Evolutionary conservation across 2,113 vertebrate genomes (phyloP).

Genomic region (Clarias batrachus): DNA sequence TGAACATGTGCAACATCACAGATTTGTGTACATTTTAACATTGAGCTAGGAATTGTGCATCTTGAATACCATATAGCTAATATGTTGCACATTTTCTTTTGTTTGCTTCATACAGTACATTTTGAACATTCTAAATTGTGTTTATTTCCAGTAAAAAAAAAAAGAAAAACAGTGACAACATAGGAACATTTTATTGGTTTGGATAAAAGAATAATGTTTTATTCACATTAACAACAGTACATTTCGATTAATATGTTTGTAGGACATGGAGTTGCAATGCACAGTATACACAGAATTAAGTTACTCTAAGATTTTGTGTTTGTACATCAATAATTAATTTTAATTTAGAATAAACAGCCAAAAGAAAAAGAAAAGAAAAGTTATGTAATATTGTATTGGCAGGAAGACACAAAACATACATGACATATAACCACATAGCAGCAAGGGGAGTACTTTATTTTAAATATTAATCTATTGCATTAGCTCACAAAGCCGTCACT

Average conservation of each 20-base stretch:
- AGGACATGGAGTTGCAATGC: slow-evolving; percentile 43
- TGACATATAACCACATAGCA: slow-evolving; percentile 64
- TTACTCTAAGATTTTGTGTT: slow-evolving; percentile 61
- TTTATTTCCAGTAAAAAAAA: neutral
- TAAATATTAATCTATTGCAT: slow-evolving; percentile 57
- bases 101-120: too few relatives aligned
- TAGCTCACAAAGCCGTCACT: slow-evolving; percentile 64
- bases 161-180: neutral
- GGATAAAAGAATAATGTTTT: slow-evolving; percentile 73
- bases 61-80: too few relatives aligned
- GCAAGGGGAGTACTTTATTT: slow-evolving; percentile 48
- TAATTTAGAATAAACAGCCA: slow-evolving; percentile 55
- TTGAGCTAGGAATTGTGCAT: too few relatives aligned
- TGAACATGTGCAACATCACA: too few relatives aligned
- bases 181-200: slow-evolving; percentile 37
- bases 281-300: slow-evolving; percentile 61
- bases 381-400: slow-evolving; percentile 52
- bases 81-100: too few relatives aligned
- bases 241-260: slow-evolving; percentile 52
- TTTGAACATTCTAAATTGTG: too few relatives aligned
- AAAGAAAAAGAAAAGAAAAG: slow-evolving; percentile 60
- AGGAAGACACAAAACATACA: slow-evolving; percentile 57
- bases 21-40: too few relatives aligned
- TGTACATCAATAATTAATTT: slow-evolving; percentile 65
- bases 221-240: slow-evolving; percentile 77